A percentile compares a stretch with the other conserved stretches of the same genome.
Conservation (phyloP, 37 sponge, comb jelly and placozoan genomes). For the Eunapius fragilis region DNA sequence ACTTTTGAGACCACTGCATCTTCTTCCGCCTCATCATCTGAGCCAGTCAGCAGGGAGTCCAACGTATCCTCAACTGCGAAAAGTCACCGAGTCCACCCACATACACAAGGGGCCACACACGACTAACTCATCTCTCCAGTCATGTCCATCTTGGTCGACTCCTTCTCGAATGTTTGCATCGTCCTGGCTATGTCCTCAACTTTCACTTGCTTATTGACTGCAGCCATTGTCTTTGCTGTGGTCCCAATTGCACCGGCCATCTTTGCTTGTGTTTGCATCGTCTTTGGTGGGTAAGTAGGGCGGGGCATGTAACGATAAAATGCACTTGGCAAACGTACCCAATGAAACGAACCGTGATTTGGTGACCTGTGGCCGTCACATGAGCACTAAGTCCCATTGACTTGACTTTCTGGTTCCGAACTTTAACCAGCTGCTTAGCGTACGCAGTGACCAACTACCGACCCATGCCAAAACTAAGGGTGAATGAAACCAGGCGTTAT, state of each 20-base stretch:
- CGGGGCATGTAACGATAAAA: no score
- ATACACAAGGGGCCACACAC: background rate
- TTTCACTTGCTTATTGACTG: slow-evolving; percentile 88
- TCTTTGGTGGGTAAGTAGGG: slow-evolving; percentile 17
- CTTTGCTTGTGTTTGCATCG: slow-evolving; percentile 67
- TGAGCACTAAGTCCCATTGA: slow-evolving; percentile 80
- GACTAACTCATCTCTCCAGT: slow-evolving; percentile 93
- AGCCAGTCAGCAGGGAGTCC: slow-evolving; percentile 85
- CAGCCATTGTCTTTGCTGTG: slow-evolving; percentile 87
- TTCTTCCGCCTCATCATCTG: slow-evolving; percentile 95
- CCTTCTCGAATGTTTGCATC: slow-evolving; percentile 89
- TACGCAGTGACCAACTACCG: slow-evolving; percentile 53
- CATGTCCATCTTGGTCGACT: slow-evolving; percentile 98
- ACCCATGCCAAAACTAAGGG: background rate
- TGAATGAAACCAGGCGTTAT: background rate
- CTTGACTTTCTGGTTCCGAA: slow-evolving; percentile 94
- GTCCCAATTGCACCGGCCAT: slow-evolving; percentile 87
- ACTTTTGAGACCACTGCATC: slow-evolving; percentile 91
- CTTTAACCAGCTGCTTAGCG: slow-evolving; percentile 95
- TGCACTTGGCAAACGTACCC: no score
- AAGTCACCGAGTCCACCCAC: no score
- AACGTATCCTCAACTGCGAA: slow-evolving; percentile 90
- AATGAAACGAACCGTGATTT: slow-evolving; percentile 75
- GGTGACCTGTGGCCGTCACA: slow-evolving; percentile 87
- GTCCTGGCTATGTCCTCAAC: slow-evolving; percentile 88